Evolutionary conservation across 2,113 vertebrate species (phyloP).

Genomic region (Turdus rufiventris): DNA sequence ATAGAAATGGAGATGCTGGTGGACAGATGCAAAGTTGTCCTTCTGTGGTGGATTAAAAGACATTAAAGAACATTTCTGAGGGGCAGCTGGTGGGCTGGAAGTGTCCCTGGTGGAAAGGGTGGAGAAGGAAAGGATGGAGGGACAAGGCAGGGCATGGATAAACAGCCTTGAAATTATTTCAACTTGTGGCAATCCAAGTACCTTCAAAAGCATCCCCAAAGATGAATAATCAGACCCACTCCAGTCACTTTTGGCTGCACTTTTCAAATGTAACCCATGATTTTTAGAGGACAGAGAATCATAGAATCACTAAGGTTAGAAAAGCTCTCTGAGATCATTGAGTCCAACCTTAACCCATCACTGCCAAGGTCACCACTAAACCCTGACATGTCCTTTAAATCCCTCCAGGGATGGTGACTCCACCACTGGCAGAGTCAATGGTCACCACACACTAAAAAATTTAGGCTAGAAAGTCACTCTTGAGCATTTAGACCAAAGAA

Average conservation of each 20-base stretch:
- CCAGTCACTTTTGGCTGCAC: rapidly evolving
- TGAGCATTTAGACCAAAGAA: not conserved
- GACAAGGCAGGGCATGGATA: not conserved
- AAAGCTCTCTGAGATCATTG: not conserved
- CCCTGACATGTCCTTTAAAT: not conserved
- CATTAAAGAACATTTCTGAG: not conserved
- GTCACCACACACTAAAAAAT: rapidly evolving
- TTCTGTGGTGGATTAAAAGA: not conserved
- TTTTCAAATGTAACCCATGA: not conserved
- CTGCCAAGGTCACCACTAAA: not conserved
- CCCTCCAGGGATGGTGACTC: not conserved
- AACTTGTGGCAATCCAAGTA: not conserved
- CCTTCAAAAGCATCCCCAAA: not conserved
- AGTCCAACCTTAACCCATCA: not conserved
- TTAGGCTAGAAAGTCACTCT: not conserved
- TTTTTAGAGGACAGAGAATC: not conserved
- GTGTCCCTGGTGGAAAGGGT: not conserved
- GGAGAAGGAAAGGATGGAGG: not conserved
- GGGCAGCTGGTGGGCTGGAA: not conserved
- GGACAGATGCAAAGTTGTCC: not conserved
- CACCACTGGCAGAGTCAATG: not conserved
- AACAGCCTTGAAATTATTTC: not conserved
- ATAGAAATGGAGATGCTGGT: conserved; percentile 13
- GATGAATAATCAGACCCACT: not conserved
- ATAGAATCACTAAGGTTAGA: not conserved